Percentiles rank a stretch among this genome's conserved stretches.
Conservation (phyloP, 2,888 invertebrate species). For the Orthonychiurus folsomi region DNA sequence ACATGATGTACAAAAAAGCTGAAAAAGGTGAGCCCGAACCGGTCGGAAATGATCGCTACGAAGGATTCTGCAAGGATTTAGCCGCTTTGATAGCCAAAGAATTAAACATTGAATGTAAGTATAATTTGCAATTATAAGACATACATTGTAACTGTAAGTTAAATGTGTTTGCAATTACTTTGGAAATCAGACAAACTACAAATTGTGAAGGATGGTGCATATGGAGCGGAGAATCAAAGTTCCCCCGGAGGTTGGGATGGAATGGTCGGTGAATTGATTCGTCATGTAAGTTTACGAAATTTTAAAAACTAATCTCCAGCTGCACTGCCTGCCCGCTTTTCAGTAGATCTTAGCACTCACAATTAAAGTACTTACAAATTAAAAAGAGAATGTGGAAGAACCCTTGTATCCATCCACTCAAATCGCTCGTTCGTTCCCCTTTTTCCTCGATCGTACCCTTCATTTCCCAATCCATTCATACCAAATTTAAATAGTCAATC, state of each 20-base stretch:
- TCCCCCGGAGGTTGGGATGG: slow-evolving; percentile 72
- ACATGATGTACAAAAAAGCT: slow-evolving; percentile 65
- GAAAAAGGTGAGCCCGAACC: slow-evolving; percentile 59
- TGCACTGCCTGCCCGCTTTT: not conserved
- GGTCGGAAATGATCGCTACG: slow-evolving; percentile 64
- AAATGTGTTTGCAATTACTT: not conserved
- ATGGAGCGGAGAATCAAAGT: slow-evolving; percentile 65
- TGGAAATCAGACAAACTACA: slow-evolving; percentile 70
- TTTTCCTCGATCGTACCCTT: not conserved
- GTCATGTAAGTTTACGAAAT: slow-evolving; percentile 30
- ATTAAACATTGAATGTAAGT: slow-evolving; percentile 75
- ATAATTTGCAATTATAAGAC: not conserved
- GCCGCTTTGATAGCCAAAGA: slow-evolving; percentile 58
- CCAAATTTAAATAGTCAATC: no score
- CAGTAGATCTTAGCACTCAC: no score
- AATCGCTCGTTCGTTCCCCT: not conserved
- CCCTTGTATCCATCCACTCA: no score
- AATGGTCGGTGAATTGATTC: slow-evolving; percentile 51
- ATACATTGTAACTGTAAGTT: not conserved
- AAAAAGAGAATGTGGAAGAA: no score
- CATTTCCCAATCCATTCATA: no score
- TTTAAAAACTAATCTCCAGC: not conserved
- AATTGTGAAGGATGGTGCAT: slow-evolving; percentile 74
- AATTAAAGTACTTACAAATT: no score
- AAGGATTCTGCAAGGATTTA: slow-evolving; percentile 70